phyloP scores from a whole-genome alignment of 2,888 invertebrate genomes.

The Ryuthela nishihirai region DNA sequence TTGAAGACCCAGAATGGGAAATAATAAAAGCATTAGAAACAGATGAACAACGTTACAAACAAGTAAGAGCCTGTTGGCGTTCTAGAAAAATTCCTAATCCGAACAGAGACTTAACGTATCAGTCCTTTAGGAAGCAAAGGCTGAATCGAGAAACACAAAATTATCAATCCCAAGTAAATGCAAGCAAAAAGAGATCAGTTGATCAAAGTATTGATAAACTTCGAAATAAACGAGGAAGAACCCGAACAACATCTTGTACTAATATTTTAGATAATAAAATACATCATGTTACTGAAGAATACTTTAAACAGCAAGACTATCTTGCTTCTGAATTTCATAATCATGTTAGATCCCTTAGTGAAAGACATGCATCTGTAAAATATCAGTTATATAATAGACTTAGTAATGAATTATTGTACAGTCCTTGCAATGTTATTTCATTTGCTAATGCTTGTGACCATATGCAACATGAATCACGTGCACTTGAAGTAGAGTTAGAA shows the following conservation, averaged over 20 bases:
- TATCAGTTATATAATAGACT: too few species aligned
- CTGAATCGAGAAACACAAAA: not conserved
- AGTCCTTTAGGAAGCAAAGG: constrained; percentile 8
- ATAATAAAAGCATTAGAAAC: constrained; percentile 5
- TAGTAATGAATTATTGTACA: too few species aligned
- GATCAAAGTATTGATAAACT: not conserved
- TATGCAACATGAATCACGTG: too few species aligned
- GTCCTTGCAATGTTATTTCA: too few species aligned
- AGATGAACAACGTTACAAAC: constrained; percentile 19
- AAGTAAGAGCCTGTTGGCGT: constrained; percentile 14
- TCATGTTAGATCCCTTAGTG: too few species aligned
- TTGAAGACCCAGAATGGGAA: constrained; percentile 22
- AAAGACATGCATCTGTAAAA: too few species aligned
- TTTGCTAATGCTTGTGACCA: too few species aligned
- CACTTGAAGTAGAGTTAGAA: too few species aligned
- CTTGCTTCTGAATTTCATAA: not conserved
- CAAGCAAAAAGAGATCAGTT: not conserved
- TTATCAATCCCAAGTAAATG: not conserved
- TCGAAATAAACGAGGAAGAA: constrained; percentile 3
- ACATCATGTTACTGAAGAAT: not conserved
- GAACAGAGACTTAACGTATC: constrained; percentile 15
- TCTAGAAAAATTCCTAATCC: constrained; percentile 18
- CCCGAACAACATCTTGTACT: constrained; percentile 4
- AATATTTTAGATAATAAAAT: constrained; percentile 13
- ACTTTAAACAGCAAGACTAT: not conserved